phyloP scores from a whole-genome alignment of 2,113 vertebrate species.

The Catagonus wagneri region DNA sequence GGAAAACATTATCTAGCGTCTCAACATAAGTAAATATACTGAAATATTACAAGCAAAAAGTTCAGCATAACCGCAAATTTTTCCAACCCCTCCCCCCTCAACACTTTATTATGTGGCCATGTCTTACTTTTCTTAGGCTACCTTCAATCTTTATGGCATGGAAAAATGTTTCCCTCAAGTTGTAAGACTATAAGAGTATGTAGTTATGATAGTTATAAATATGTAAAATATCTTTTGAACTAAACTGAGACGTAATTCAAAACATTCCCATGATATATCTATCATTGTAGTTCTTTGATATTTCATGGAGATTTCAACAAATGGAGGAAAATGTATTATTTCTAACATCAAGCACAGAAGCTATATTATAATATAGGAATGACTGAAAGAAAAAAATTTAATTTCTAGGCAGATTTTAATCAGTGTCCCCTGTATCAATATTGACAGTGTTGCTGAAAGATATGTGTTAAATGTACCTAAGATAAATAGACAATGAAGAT shows the following conservation, averaged over 20 bases:
- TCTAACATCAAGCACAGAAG: constrained; percentile 4
- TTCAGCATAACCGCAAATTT: background rate
- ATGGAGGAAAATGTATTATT: constrained; percentile 39
- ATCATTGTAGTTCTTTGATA: background rate
- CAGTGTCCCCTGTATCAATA: background rate
- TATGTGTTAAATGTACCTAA: background rate
- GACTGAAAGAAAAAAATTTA: constrained; percentile 6
- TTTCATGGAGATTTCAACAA: constrained; percentile 2
- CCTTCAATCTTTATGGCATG: background rate
- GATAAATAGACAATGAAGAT: background rate
- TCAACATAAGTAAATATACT: background rate
- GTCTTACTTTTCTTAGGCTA: background rate
- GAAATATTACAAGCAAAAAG: constrained; percentile 12
- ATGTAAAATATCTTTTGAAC: background rate
- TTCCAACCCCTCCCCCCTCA: background rate
- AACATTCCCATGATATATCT: background rate
- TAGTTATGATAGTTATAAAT: background rate
- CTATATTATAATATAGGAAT: background rate
- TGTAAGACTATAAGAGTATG: background rate
- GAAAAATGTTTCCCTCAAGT: background rate
- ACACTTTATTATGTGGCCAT: background rate
- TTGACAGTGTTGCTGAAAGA: background rate
- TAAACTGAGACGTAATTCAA: constrained; percentile 1
- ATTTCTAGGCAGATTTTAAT: constrained; percentile 33
- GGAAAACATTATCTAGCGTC: background rate